Base-by-base conservation (phyloP, 2,113 vertebrate genomes). In the Phrynosoma blainvillii region DNA sequence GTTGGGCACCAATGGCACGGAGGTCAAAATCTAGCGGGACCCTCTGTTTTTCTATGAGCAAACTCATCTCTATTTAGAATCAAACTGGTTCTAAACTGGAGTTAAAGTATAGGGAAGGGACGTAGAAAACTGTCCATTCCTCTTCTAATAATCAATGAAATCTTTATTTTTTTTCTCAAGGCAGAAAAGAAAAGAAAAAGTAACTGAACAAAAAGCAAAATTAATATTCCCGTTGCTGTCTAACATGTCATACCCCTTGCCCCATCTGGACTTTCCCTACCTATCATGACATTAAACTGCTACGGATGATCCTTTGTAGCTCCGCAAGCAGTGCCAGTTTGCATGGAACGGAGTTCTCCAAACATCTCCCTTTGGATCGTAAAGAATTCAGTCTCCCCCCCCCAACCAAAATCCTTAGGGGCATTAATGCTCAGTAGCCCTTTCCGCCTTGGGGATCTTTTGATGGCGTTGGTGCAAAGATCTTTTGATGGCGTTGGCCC, bases 311-410 rank as follows among this genome's bases (percentile, higher is more conserved):
- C 96, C 97, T 97, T 98, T 97, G 97, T 97, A 97, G 97, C 96
- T 90, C 94, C 90, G 90, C 92, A 97, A 96, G 96, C 96, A 97
- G 97, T 96, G 96, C 96, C 96, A 96, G 97, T 97, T 97, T 98
- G 97, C 96, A 97, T 97, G 97, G 97, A 97, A 97, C 96, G 96
- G 97, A 97, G 94, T 96, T 97, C 94, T 90, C 95, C 94, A 96
- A 96, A 95, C 82, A 82, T 96, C 95, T 94, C 91, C 93, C 93
- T 94, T 91, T 89, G 92, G 95, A 95, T 94, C 92, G 93, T 94
- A 79, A 0, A 88, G 95, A 95, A 91, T 92, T 88, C 84, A 92
- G 91, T 87, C 73, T 93, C 89, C 47, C 56, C 18, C 40, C 59
- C 62, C 62, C 47, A 79, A 85, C 36, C 75, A 47, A 47, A 47